These are phyloP conservation scores for Lissonota sp. DNA, from an alignment of 2,888 invertebrate genomes.

Conservation along the genomic window DNA sequence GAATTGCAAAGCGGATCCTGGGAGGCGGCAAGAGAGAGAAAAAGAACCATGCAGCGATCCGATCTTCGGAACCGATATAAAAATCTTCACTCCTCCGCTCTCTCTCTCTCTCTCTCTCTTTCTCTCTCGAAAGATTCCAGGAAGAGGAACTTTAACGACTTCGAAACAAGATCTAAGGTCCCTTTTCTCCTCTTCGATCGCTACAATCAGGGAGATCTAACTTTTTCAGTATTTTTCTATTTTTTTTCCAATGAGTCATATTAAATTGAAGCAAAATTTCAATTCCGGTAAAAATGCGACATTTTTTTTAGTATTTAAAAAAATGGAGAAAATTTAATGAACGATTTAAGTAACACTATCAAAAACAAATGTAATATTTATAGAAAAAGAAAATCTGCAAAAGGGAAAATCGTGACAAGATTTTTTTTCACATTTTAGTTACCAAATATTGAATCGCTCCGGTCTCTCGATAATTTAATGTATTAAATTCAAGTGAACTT, in stretches of 20 bases:
- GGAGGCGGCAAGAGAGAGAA: conserved; percentile 68
- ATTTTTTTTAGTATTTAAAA: background rate
- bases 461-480: background rate
- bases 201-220: conserved; percentile 9
- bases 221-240: background rate
- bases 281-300: background rate
- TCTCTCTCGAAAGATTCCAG: conserved; percentile 76
- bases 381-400: background rate
- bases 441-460: background rate
- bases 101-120: conserved; percentile 7
- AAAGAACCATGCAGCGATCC: conserved; percentile 69
- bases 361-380: background rate
- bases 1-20: conserved; percentile 82
- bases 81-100: conserved; percentile 13
- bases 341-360: background rate
- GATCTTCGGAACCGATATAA: conserved; percentile 80
- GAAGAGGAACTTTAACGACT: conserved; percentile 83
- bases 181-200: conserved; percentile 21
- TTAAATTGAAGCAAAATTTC: conserved; percentile 1
- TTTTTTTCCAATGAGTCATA: background rate
- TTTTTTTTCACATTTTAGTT: background rate
- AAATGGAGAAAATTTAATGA: conserved; percentile 10
- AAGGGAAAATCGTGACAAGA: background rate
- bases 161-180: conserved; percentile 81
- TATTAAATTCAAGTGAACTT: too few species aligned